These are phyloP conservation scores for Scomberomorus guttatus DNA, from an alignment of 2,797 vertebrate species.

Conservation along the genomic window DNA sequence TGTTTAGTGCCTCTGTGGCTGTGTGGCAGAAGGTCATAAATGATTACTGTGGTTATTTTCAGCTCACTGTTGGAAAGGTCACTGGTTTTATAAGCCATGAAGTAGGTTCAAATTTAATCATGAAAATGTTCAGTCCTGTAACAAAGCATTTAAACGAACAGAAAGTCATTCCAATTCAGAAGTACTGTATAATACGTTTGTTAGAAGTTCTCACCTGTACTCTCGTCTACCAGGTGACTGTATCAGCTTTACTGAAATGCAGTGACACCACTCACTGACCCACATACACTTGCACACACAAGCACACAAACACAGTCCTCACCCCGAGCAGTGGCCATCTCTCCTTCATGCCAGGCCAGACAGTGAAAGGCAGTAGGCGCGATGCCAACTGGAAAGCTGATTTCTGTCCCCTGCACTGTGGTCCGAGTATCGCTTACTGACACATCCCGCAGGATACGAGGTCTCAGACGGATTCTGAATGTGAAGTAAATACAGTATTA, in stretches of 20 bases:
- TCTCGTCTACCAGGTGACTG: too few species aligned
- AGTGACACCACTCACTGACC: background rate
- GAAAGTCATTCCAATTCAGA: background rate
- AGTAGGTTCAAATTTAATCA: background rate
- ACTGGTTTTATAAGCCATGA: background rate
- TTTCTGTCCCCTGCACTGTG: conserved; percentile 90
- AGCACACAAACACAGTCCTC: conserved; percentile 30
- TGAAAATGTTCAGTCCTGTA: background rate
- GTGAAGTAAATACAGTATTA: background rate
- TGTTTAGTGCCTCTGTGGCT: conserved; percentile 89
- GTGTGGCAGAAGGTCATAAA: conserved; percentile 56
- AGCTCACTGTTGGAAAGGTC: too few species aligned
- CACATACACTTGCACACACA: background rate
- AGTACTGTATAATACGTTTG: background rate
- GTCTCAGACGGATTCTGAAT: conserved; percentile 90
- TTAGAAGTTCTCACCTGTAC: background rate
- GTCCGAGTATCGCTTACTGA: conserved; percentile 89
- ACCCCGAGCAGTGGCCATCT: conserved; percentile 95
- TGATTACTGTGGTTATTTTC: background rate
- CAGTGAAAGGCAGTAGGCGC: conserved; percentile 93
- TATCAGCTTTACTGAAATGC: too few species aligned
- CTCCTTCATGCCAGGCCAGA: conserved; percentile 93
- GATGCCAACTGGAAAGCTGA: conserved; percentile 93
- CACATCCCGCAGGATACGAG: conserved; percentile 90
- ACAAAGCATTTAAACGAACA: background rate